phyloP scores from a whole-genome alignment of 2,888 invertebrate species.

The Leptogaster cylindrica region DNA sequence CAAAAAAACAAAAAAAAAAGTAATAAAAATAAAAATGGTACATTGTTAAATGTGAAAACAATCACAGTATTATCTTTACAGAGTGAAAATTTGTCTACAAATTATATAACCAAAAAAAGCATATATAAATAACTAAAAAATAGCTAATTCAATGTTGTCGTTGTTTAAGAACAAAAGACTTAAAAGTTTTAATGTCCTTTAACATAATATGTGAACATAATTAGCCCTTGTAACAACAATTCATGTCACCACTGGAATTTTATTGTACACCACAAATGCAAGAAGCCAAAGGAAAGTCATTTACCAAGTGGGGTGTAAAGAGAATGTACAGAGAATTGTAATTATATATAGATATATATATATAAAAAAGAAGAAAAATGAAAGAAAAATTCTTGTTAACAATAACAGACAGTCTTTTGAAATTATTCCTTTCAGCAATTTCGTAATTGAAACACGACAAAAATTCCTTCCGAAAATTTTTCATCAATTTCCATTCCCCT shows the following conservation, averaged over 20 bases:
- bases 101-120: slow-evolving; percentile 10
- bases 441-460: not conserved
- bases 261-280: too few relatives aligned
- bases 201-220: slow-evolving; percentile 11
- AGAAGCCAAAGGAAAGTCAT: too few relatives aligned
- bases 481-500: not conserved
- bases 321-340: slow-evolving; percentile 20
- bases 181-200: slow-evolving; percentile 24
- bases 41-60: slow-evolving; percentile 12
- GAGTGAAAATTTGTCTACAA: not conserved
- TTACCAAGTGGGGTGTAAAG: slow-evolving; percentile 20
- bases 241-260: slow-evolving; percentile 5
- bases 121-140: not conserved
- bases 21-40: not conserved
- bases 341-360: too few relatives aligned
- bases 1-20: not conserved
- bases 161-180: slow-evolving; percentile 20
- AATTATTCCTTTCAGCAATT: not conserved
- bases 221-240: slow-evolving; percentile 12
- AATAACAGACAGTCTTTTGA: slow-evolving; percentile 6
- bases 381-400: slow-evolving; percentile 26
- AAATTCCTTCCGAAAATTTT: not conserved
- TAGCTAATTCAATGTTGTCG: slow-evolving; percentile 28
- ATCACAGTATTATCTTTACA: too few relatives aligned
- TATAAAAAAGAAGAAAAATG: too few relatives aligned